A percentile compares a stretch with the other conserved stretches of the same genome.
Evolutionary conservation across 2,888 invertebrate species (phyloP).

Genomic region (Neocrepidodera transversa): DNA sequence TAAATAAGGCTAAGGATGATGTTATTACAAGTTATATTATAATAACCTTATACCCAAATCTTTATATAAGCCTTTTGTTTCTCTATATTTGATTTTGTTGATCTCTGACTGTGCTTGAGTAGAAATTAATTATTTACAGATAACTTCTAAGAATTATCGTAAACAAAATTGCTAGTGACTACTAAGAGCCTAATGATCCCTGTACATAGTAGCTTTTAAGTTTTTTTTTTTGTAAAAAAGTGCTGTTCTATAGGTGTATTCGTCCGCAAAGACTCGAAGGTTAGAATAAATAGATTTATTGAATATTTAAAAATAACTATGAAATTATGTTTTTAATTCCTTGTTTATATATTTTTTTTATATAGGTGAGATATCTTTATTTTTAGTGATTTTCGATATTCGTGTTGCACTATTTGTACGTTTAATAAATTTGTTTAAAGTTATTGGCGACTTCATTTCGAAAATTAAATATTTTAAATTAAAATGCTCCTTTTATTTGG

Average conservation of each 20-base stretch:
- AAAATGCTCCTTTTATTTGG: slow-evolving; percentile 2
- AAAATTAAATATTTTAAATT: slow-evolving; percentile 24
- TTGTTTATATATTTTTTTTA: slow-evolving; percentile 40
- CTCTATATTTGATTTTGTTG: too few species aligned
- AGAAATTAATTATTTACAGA: too few species aligned
- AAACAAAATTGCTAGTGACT: too few species aligned
- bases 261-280: slow-evolving; percentile 22
- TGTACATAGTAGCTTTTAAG: slow-evolving; percentile 24
- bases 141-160: too few species aligned
- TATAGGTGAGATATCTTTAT: slow-evolving; percentile 27
- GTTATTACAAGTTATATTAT: too few species aligned
- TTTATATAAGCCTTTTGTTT: too few species aligned
- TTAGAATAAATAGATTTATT: slow-evolving; percentile 20
- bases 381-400: slow-evolving; percentile 28
- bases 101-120: too few species aligned
- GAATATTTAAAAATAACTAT: slow-evolving; percentile 18
- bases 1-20: too few species aligned
- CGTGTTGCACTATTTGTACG: slow-evolving; percentile 40
- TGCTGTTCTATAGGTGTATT: slow-evolving; percentile 26
- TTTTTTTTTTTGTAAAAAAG: slow-evolving; percentile 26
- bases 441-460: slow-evolving; percentile 19
- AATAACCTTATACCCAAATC: too few species aligned
- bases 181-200: too few species aligned
- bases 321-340: slow-evolving; percentile 16
- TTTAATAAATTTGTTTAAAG: slow-evolving; percentile 35